phyloP scores from a whole-genome alignment of 1,140 invertebrate species.

The Papilio helenus region DNA sequence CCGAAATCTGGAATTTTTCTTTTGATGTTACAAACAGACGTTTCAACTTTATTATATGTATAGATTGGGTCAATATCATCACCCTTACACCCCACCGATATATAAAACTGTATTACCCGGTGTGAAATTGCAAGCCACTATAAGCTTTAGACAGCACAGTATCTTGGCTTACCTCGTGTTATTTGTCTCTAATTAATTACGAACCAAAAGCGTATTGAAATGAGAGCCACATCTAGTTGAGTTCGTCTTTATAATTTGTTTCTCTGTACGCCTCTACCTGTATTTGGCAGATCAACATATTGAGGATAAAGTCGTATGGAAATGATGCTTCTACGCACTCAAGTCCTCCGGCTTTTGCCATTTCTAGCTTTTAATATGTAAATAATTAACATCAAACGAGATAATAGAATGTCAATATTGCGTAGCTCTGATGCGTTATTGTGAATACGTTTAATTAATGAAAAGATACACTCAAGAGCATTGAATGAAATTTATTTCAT shows the following conservation, averaged over 20 bases:
- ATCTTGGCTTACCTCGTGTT: not conserved
- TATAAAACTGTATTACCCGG: too few relatives aligned
- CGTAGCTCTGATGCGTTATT: not conserved
- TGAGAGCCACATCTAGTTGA: not conserved
- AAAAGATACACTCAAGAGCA: too few relatives aligned
- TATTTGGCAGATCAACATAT: slow-evolving; percentile 33
- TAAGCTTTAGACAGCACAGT: not conserved
- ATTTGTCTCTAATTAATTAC: slow-evolving; percentile 23
- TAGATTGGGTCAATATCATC: too few relatives aligned
- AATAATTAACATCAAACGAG: not conserved
- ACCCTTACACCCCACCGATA: too few relatives aligned
- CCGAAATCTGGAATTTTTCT: too few relatives aligned
- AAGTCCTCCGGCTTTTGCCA: not conserved
- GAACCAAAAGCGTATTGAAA: slow-evolving; percentile 16
- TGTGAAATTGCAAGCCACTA: not conserved
- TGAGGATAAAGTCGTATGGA: slow-evolving; percentile 23
- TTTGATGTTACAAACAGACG: too few relatives aligned
- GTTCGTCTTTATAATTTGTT: slow-evolving; percentile 8
- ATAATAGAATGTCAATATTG: slow-evolving; percentile 8
- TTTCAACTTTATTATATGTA: too few relatives aligned
- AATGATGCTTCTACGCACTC: not conserved
- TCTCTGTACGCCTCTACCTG: slow-evolving; percentile 15
- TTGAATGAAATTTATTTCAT: too few relatives aligned
- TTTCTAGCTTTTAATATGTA: slow-evolving; percentile 4
- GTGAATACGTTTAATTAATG: not conserved